Conservation (phyloP, 2,113 vertebrate species). For the Marmota flaviventris region DNA sequence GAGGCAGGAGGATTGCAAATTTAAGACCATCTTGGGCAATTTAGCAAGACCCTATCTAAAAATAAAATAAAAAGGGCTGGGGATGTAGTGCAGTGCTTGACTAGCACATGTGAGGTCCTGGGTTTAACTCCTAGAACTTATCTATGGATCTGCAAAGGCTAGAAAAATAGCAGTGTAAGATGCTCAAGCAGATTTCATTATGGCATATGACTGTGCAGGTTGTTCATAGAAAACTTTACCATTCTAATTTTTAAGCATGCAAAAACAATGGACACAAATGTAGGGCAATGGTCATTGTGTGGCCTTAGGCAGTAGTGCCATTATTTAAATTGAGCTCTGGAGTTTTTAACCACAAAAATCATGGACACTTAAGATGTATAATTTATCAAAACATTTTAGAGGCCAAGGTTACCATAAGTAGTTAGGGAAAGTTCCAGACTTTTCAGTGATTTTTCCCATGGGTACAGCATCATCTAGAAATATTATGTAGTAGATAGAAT, state of each 20-base stretch:
- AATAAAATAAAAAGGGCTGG: too few species aligned
- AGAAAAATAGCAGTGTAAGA: background rate
- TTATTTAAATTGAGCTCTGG: background rate
- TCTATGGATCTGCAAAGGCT: background rate
- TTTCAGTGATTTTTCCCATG: background rate
- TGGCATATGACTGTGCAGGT: accelerated
- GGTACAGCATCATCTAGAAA: background rate
- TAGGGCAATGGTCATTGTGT: background rate
- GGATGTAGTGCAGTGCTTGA: too few species aligned
- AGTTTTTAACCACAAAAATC: background rate
- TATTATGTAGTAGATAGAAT: background rate
- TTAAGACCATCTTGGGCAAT: too few species aligned
- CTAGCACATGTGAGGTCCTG: too few species aligned
- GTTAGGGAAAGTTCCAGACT: background rate
- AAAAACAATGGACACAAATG: background rate
- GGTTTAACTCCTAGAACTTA: background rate
- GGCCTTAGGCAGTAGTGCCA: background rate
- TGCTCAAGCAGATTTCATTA: background rate
- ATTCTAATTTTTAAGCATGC: background rate
- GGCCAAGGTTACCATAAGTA: background rate
- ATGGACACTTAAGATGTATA: background rate
- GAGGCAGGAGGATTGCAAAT: too few species aligned
- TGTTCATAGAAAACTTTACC: background rate
- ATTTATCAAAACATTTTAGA: constrained; percentile 1
- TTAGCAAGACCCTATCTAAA: too few species aligned